Conservation (phyloP, 2,888 invertebrate species). For the Drosophila nigritarsus region DNA sequence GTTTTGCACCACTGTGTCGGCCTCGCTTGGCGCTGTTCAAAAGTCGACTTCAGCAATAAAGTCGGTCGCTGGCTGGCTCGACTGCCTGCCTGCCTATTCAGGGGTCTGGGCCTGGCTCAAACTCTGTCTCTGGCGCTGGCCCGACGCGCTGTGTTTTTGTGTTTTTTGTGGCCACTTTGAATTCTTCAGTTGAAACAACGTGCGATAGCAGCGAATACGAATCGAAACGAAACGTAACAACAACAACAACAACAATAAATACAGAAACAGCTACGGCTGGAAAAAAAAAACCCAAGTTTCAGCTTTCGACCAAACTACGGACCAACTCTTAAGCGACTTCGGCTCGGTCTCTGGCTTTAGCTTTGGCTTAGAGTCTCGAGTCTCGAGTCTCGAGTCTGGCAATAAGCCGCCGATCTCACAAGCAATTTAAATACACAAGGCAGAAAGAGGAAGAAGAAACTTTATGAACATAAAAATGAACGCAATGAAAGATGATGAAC, state of each 20-base stretch:
- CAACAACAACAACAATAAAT: constrained; percentile 7
- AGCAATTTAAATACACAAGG: constrained; percentile 77
- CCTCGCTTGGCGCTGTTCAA: constrained; percentile 58
- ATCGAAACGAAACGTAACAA: constrained; percentile 51
- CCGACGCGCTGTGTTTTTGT: constrained; percentile 24
- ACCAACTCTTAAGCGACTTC: constrained; percentile 32
- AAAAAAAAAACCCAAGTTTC: constrained; percentile 69
- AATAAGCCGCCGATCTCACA: constrained; percentile 68
- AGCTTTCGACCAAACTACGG: constrained; percentile 70
- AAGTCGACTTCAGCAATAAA: constrained; percentile 76
- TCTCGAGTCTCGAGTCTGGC: constrained; percentile 23
- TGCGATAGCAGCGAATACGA: constrained; percentile 64
- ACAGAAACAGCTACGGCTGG: constrained; percentile 11
- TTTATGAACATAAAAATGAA: constrained; percentile 73
- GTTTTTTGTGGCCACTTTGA: constrained; percentile 67
- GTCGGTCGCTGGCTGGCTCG: constrained; percentile 67
- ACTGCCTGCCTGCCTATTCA: constrained; percentile 38
- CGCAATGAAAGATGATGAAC: constrained; percentile 24
- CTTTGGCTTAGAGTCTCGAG: constrained; percentile 16
- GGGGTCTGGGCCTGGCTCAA: constrained; percentile 62
- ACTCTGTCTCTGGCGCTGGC: constrained; percentile 30
- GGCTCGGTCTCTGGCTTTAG: constrained; percentile 16
- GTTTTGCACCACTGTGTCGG: constrained; percentile 60
- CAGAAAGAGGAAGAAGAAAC: constrained; percentile 75
- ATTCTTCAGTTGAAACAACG: constrained; percentile 71